Percentiles rank a stretch among this genome's conserved stretches.
Evolutionary conservation across 2,888 invertebrate genomes (phyloP).

Genomic region (Macaria liturata): DNA sequence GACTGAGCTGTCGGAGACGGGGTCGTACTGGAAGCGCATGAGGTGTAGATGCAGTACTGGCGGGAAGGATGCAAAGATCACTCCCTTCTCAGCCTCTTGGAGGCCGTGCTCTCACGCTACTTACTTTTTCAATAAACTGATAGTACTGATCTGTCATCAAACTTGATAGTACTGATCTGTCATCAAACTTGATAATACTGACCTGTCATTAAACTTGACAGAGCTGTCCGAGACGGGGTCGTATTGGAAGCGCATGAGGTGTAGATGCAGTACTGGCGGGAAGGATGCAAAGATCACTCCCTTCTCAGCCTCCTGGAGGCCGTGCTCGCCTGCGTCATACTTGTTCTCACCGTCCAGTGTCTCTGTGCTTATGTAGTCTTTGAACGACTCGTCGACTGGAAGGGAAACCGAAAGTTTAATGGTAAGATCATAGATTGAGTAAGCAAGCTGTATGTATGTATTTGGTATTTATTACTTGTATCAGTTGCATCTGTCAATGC

Average conservation of each 20-base stretch:
- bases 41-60: slow-evolving; percentile 98
- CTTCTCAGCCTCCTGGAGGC: slow-evolving; percentile 98
- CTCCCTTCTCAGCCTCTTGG: slow-evolving; percentile 99
- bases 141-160: no score
- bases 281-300: slow-evolving; percentile 98
- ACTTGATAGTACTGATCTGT: slow-evolving; percentile 85
- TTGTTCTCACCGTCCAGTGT: slow-evolving; percentile 99
- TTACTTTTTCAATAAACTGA: slow-evolving; percentile 92
- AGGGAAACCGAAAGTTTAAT: slow-evolving; percentile 10
- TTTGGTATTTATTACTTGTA: no score
- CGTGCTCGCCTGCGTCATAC: slow-evolving; percentile 99
- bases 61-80: slow-evolving; percentile 98
- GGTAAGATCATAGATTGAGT: no score
- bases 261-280: slow-evolving; percentile 98
- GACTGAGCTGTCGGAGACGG: slow-evolving; percentile 97
- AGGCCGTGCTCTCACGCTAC: slow-evolving; percentile 98
- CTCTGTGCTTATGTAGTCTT: slow-evolving; percentile 98
- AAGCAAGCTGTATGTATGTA: no score
- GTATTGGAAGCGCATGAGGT: slow-evolving; percentile 99
- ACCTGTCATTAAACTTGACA: slow-evolving; percentile 96
- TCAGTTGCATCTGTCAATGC: no score
- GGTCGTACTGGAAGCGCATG: slow-evolving; percentile 99
- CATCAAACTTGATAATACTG: slow-evolving; percentile 32
- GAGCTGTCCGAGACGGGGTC: slow-evolving; percentile 98
- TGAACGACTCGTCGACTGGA: slow-evolving; percentile 96